A percentile compares a stretch with the other conserved stretches of the same genome.
These are phyloP conservation scores for Cyrtodaria siliqua DNA, from an alignment of 2,888 invertebrate species.

Conservation along the genomic window DNA sequence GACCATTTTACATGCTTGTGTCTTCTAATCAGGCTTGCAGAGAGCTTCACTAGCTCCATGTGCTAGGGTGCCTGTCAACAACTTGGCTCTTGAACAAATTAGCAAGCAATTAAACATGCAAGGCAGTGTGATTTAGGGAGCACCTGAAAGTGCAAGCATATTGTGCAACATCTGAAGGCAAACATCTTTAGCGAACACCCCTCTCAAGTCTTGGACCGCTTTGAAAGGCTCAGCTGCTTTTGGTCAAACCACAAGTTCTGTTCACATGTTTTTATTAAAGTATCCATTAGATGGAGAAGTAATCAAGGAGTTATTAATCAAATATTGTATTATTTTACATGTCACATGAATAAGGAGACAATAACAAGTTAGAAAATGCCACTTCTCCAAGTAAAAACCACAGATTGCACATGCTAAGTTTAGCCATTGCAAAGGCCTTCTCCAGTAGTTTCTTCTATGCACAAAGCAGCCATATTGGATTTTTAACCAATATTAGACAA, in stretches of 20 bases:
- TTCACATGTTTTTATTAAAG: conserved; percentile 3
- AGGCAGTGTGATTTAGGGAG: conserved; percentile 39
- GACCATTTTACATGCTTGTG: conserved; percentile 62
- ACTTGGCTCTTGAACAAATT: conserved; percentile 45
- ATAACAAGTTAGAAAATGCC: too few relatives aligned
- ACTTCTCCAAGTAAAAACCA: too few relatives aligned
- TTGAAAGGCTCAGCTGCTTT: conserved; percentile 28
- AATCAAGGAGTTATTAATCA: conserved; percentile 9
- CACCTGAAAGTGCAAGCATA: conserved; percentile 31
- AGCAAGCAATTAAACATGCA: conserved; percentile 54
- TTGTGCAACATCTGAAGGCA: conserved; percentile 14
- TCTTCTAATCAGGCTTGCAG: conserved; percentile 67
- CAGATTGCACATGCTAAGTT: too few relatives aligned
- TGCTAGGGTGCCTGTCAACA: conserved; percentile 64
- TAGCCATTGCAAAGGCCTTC: conserved; percentile 13
- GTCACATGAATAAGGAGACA: too few relatives aligned
- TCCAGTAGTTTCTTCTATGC: conserved; percentile 47
- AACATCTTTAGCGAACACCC: conserved; percentile 11
- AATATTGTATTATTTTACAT: too few relatives aligned
- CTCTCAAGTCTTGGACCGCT: background rate
- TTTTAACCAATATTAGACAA: conserved; percentile 32
- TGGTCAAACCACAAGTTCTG: conserved; percentile 1
- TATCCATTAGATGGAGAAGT: background rate
- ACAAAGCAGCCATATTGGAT: conserved; percentile 25
- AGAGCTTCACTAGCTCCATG: conserved; percentile 71